Conservation (phyloP, 2,888 invertebrate genomes). For the Cephus pulcher region DNA sequence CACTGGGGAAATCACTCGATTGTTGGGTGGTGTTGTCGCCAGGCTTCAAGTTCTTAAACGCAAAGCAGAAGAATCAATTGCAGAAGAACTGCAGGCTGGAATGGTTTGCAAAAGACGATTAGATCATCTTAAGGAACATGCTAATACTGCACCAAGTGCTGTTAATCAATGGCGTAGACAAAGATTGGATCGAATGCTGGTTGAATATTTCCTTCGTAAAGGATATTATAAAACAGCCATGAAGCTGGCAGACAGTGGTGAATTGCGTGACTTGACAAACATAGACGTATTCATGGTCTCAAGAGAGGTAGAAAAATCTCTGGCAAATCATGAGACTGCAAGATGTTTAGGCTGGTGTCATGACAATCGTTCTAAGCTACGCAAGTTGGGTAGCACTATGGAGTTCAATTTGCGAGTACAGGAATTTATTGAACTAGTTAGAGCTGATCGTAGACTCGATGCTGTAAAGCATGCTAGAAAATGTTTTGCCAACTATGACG, state of each 20-base stretch:
- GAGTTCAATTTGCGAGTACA: conserved; percentile 94
- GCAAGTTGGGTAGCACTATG: conserved; percentile 94
- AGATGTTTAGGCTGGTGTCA: conserved; percentile 96
- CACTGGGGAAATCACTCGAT: conserved; percentile 80
- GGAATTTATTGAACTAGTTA: conserved; percentile 96
- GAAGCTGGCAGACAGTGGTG: conserved; percentile 84
- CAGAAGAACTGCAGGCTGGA: conserved; percentile 91
- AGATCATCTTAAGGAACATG: conserved; percentile 89
- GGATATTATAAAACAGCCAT: conserved; percentile 97
- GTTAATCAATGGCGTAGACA: conserved; percentile 86
- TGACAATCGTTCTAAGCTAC: conserved; percentile 94
- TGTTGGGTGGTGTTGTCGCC: conserved; percentile 91
- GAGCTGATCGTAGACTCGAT: conserved; percentile 85
- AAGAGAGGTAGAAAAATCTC: conserved; percentile 87
- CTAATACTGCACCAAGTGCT: conserved; percentile 68
- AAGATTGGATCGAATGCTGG: conserved; percentile 93
- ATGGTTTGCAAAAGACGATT: conserved; percentile 91
- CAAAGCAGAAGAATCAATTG: conserved; percentile 94
- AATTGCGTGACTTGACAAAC: conserved; percentile 89
- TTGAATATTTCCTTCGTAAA: conserved; percentile 94
- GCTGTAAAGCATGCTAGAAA: conserved; percentile 96
- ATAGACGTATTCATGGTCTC: conserved; percentile 89
- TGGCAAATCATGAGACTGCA: conserved; percentile 83
- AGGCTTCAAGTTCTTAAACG: conserved; percentile 90
- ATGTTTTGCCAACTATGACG: conserved; percentile 88